Evolutionary conservation across 92 coral and sea anemone genomes (phyloP), one percentile per base, ranked within the genome.

Genomic region (Umimayanthus kanabou): DNA sequence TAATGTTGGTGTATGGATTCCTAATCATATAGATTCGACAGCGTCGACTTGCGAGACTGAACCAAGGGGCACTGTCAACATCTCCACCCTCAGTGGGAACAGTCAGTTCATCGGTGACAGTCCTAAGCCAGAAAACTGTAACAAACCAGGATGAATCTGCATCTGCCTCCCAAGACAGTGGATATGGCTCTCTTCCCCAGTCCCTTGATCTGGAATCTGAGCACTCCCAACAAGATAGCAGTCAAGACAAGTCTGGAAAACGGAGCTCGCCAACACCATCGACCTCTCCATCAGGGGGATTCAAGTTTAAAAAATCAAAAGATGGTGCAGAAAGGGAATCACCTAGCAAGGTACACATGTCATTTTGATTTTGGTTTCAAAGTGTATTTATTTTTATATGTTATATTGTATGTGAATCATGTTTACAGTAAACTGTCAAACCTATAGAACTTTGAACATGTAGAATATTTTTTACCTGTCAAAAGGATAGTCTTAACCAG

Each of bases 31-130:
- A 97, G 99, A 93, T 97, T 57, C 93, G 99, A 87, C 97, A 95
- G 85, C 94, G 99, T 40, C 98, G 99, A 85, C 96, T 97, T 33
- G 98, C 99, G 67, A 88, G 96, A 58, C 87, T 95, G 29, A 91
- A 79, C 18, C 96, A 95, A 80, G 90, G 92, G 39, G 37, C 88
- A 22, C 81, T 92, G 11, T 65, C 99, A 15, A 88, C 98, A 70
- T 72, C 98, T 26, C 94, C 94, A 76, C 89, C 84, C 88, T 90
- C 90, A 82, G 86, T 82, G 23, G 86, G 86, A 43, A 22, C 86
- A 67, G 87, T 83, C 37, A 67, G 50, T 72, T 70, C 78, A 16
- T 73, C 87, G 14, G 87, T 72, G 26, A 83, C 87, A 40, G 87
- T 67, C 78, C 78, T 83, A 70, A 80, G 73, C 84, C 89, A 85